A percentile compares a stretch with the other conserved stretches of the same genome.
Evolutionary conservation across 2,797 vertebrate genomes (phyloP).

Genomic region (Thamnophis elegans): DNA sequence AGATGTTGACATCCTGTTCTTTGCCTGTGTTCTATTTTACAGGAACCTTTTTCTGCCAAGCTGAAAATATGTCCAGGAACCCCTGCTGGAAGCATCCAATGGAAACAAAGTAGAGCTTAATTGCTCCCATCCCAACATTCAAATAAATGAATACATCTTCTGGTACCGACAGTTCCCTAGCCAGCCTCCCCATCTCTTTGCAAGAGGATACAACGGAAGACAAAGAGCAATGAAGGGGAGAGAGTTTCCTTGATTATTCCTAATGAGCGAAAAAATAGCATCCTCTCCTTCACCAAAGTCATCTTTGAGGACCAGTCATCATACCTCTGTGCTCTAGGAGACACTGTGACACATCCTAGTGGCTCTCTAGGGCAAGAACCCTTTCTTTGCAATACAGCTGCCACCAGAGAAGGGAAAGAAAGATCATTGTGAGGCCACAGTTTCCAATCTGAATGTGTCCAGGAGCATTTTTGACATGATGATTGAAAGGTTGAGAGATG

Average conservation of each 20-base stretch:
- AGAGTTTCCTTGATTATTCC: neutral
- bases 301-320: neutral
- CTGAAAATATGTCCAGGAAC: neutral
- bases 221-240: fast-evolving
- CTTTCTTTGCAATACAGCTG: neutral
- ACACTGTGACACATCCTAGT: neutral
- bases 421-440: neutral
- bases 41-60: neutral
- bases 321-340: neutral
- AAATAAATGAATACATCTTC: neutral
- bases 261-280: neutral
- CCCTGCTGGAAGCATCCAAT: neutral
- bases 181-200: neutral
- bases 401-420: neutral
- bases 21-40: neutral
- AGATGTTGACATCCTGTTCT: neutral
- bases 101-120: neutral
- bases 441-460: no score
- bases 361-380: neutral
- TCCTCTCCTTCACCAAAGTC: neutral
- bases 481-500: no score
- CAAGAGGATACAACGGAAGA: neutral
- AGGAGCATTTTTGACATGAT: neutral
- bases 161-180: slow-evolving; percentile 40
- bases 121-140: neutral